A percentile compares a stretch with the other conserved stretches of the same genome.
These are phyloP conservation scores for Takifugu flavidus DNA, from an alignment of 2,113 vertebrate genomes.

Conservation along the genomic window DNA sequence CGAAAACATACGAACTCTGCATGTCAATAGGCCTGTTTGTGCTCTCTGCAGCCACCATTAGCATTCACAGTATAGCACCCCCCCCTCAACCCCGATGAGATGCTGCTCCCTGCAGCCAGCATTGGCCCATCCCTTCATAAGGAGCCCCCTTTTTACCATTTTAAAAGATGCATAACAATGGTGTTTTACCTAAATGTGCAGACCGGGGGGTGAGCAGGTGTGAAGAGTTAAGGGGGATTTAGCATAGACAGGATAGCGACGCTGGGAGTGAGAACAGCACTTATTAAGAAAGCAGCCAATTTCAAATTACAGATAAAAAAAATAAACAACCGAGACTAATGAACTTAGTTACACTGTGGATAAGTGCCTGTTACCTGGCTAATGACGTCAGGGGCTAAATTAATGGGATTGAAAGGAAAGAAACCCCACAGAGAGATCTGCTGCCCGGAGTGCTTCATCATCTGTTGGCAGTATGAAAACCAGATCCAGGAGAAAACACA, in stretches of 20 bases:
- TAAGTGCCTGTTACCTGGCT: slow-evolving; percentile 43
- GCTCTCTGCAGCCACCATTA: slow-evolving; percentile 72
- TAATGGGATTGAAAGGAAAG: slow-evolving; percentile 14
- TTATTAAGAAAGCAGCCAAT: slow-evolving; percentile 38
- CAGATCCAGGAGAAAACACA: slow-evolving; percentile 26
- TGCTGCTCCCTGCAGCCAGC: slow-evolving; percentile 45
- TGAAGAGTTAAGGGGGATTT: slow-evolving; percentile 39
- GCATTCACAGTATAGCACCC: slow-evolving; percentile 68
- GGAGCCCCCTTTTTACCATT: slow-evolving; percentile 63
- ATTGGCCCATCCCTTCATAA: slow-evolving; percentile 68
- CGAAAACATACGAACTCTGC: slow-evolving; percentile 75
- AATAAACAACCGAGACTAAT: slow-evolving; percentile 55
- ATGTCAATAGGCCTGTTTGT: slow-evolving; percentile 77
- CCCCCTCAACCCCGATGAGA: slow-evolving; percentile 36
- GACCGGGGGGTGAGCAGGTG: slow-evolving; percentile 43
- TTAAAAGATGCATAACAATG: slow-evolving; percentile 65
- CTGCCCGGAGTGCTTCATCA: slow-evolving; percentile 24
- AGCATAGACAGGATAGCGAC: slow-evolving; percentile 26
- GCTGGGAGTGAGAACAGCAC: slow-evolving; percentile 29
- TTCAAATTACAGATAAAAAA: slow-evolving; percentile 34
- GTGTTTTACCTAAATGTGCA: slow-evolving; percentile 47
- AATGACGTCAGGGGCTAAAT: slow-evolving; percentile 15
- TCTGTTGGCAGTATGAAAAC: slow-evolving; percentile 34
- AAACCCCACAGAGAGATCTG: slow-evolving; percentile 4
- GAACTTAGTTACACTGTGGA: slow-evolving; percentile 39